Base-by-base conservation (phyloP, 1,140 invertebrate genomes). In the Neocloeon triangulifer region DNA sequence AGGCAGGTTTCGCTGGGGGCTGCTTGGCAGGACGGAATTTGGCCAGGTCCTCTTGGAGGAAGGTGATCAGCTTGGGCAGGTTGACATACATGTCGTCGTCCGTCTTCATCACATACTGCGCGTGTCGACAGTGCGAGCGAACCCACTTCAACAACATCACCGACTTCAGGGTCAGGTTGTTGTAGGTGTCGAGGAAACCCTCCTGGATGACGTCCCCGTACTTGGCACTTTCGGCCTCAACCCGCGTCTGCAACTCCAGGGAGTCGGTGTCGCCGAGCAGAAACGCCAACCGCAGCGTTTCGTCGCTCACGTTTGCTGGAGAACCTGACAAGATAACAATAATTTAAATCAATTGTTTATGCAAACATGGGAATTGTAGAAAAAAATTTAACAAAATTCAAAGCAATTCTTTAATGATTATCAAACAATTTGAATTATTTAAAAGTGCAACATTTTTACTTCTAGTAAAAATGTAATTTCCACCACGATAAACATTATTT, bases 111-210 rank as follows among this genome's bases (percentile, higher is more conserved):
- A 85, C 53, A 50, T 69, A 81, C 29, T 62, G 64, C 3, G 62
- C 58, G 52, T 53, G 48, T 27, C 55, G 48, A 45, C 77, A 82
- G 39, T 67, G 62, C 6, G 53, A 56, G 2, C 53, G 64, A 5
- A 77, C 65, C 69, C 79, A 80, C 48, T 86, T 85, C 25, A 89
- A 51, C 51, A 84, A 62, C 65, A 82, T 72, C 10, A 82, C 64
- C 12, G 75, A 78, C 49, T 94, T 94, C 5, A 91, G 49, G 0
- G 85, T 92, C 30, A 94, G 56, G 63, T 95, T 94, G 48, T 84
- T 79, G 50, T 94, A 94, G 1, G 74, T 72, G 50, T 95, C 88
- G 8, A 75, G 46, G 47, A 89, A 92, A 32, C 69, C 67, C 50
- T 86, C 82, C 54, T 89, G 78, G 22, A 95, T 73, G n/a, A 95